phyloP scores from a whole-genome alignment of 2,888 invertebrate species.

The Lasioglossum vierecki region DNA sequence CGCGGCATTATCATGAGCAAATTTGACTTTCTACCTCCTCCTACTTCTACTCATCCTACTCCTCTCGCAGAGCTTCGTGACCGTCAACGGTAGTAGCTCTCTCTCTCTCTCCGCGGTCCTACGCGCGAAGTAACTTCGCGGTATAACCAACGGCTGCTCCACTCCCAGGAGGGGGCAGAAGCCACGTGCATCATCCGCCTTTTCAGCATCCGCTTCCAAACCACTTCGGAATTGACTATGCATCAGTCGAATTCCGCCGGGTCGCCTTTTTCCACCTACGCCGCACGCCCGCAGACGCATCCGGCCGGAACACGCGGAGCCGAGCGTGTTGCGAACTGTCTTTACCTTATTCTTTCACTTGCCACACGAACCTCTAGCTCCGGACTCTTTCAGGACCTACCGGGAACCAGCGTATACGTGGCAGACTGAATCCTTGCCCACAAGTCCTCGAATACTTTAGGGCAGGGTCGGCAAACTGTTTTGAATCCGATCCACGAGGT shows the following conservation, averaged over 20 bases:
- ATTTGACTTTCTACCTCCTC: slow-evolving; percentile 75
- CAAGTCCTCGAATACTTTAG: not conserved
- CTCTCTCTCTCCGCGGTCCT: not conserved
- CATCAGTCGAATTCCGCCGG: slow-evolving; percentile 74
- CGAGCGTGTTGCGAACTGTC: slow-evolving; percentile 1
- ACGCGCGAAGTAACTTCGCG: slow-evolving; percentile 31
- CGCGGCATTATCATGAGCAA: slow-evolving; percentile 80
- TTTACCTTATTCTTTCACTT: slow-evolving; percentile 11
- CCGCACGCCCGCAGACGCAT: slow-evolving; percentile 54
- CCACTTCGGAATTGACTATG: slow-evolving; percentile 77
- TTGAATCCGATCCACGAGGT: no score
- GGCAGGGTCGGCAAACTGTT: no score
- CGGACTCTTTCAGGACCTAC: not conserved
- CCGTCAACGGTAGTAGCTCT: slow-evolving; percentile 9
- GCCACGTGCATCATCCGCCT: slow-evolving; percentile 50
- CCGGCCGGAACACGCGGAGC: slow-evolving; percentile 46
- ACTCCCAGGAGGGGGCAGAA: slow-evolving; percentile 49
- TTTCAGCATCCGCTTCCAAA: slow-evolving; percentile 61
- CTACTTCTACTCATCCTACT: not conserved
- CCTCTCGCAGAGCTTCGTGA: not conserved
- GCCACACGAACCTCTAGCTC: not conserved
- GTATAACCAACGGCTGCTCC: slow-evolving; percentile 48
- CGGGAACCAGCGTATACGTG: not conserved
- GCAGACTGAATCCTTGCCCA: not conserved
- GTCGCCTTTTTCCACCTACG: slow-evolving; percentile 27